phyloP scores from a whole-genome alignment of 2,797 vertebrate genomes.

The Silurus aristotelis region DNA sequence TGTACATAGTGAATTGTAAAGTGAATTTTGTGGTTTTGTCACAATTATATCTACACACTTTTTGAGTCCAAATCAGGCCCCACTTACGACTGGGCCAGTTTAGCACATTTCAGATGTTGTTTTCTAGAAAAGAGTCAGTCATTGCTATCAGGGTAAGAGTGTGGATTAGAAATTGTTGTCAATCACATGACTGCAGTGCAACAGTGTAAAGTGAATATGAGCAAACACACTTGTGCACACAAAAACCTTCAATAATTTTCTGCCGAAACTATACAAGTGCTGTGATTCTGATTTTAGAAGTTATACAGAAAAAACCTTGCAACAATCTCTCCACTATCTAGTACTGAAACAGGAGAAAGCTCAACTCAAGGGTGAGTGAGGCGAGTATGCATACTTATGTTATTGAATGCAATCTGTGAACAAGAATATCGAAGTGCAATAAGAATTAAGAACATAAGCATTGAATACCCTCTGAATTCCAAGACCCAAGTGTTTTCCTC shows the following conservation, averaged over 20 bases:
- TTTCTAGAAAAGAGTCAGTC: not conserved
- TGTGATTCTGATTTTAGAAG: conserved; percentile 16
- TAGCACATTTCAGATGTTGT: conserved; percentile 7
- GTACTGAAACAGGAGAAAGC: not conserved
- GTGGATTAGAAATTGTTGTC: conserved; percentile 14
- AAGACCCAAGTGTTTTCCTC: conserved; percentile 15
- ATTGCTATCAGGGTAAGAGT: conserved; percentile 11
- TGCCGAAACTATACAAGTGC: conserved; percentile 17
- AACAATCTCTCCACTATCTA: conserved; percentile 16
- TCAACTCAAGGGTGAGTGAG: not conserved
- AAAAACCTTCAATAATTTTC: not conserved
- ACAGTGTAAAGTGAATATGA: conserved; percentile 5
- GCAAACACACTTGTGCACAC: conserved; percentile 20
- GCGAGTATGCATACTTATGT: not conserved
- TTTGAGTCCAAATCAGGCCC: not conserved
- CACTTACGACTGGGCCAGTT: not conserved
- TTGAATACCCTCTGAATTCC: conserved; percentile 6
- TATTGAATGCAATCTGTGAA: conserved; percentile 29
- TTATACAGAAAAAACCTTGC: conserved; percentile 24
- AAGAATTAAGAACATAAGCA: conserved; percentile 7
- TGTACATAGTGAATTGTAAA: conserved; percentile 14
- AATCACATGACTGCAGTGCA: conserved; percentile 9
- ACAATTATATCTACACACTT: conserved; percentile 12
- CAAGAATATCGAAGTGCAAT: conserved; percentile 42
- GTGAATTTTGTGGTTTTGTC: not conserved